Conservation (phyloP, 1,140 invertebrate genomes). For the Pomacea maculata region DNA sequence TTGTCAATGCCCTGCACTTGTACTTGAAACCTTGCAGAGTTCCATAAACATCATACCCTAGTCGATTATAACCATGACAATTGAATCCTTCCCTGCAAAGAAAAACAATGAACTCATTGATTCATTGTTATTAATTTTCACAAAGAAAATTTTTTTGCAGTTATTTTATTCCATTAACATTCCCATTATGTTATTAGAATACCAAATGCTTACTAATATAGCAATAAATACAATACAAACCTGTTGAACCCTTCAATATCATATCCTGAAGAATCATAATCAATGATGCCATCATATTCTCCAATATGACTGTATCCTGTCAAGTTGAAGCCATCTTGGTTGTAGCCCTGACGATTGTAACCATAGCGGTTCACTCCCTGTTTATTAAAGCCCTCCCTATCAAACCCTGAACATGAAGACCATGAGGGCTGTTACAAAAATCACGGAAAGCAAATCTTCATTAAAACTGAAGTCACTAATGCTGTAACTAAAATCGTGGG, state of each 20-base stretch:
- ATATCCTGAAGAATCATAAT: constrained; percentile 46
- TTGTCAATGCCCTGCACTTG: constrained; percentile 38
- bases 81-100: constrained; percentile 48
- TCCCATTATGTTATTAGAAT: background rate
- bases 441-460: too few relatives aligned
- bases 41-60: constrained; percentile 42
- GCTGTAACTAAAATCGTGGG: too few relatives aligned
- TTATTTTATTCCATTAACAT: background rate
- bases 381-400: constrained; percentile 41
- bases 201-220: background rate
- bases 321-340: constrained; percentile 48
- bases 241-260: constrained; percentile 51
- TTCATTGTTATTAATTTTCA: background rate
- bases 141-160: background rate
- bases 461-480: too few relatives aligned
- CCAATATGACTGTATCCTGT: constrained; percentile 48
- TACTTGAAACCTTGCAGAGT: constrained; percentile 42
- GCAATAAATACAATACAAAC: constrained; percentile 16
- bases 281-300: constrained; percentile 53
- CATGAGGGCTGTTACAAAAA: too few relatives aligned
- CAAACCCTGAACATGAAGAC: constrained; percentile 40
- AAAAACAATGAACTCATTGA: background rate
- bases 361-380: constrained; percentile 48
- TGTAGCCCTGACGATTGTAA: constrained; percentile 46
- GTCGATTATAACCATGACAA: constrained; percentile 48